These are phyloP conservation scores for Myotis findleyi DNA, from an alignment of 2,797 vertebrate species.

Conservation along the genomic window DNA sequence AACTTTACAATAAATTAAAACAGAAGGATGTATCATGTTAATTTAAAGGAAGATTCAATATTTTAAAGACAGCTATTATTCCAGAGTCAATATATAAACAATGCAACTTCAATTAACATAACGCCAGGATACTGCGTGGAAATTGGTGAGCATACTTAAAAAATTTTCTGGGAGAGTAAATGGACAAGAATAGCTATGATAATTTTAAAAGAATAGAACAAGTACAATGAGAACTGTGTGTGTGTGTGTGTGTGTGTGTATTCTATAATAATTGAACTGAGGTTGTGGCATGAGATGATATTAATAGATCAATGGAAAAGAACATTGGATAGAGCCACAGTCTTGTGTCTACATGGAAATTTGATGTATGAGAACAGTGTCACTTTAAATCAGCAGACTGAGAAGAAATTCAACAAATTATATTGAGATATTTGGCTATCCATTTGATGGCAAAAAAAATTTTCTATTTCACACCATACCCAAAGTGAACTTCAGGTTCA, in stretches of 20 bases:
- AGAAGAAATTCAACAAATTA: not conserved
- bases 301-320: not conserved
- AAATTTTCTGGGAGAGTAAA: not conserved
- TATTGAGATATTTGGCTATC: not conserved
- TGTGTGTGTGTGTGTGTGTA: not conserved
- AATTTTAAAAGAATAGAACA: not conserved
- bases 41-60: not conserved
- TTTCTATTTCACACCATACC: not conserved
- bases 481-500: not conserved
- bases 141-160: not conserved
- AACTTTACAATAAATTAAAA: not conserved
- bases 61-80: not conserved
- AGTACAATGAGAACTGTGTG: not conserved
- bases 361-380: not conserved
- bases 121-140: not conserved
- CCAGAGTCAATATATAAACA: not conserved
- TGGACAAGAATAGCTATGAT: not conserved
- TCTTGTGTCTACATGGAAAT: not conserved
- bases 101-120: not conserved
- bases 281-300: not conserved
- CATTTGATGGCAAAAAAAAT: not conserved
- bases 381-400: not conserved
- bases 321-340: not conserved
- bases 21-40: not conserved
- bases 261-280: not conserved